Evolutionary conservation across 2,113 vertebrate genomes (phyloP).

Genomic region (Hyperoodon ampullatus): DNA sequence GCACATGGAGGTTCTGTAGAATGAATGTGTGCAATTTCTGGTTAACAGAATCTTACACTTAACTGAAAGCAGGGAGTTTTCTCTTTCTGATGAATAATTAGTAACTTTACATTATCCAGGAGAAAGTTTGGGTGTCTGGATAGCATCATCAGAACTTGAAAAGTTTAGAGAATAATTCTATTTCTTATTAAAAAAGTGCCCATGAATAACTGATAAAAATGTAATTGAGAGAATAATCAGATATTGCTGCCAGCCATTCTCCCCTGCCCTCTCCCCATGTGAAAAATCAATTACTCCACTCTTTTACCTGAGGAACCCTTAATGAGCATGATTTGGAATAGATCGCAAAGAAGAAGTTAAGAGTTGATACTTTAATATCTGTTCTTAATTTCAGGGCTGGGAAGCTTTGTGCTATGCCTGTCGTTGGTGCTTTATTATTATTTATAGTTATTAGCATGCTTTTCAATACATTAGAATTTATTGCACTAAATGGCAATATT

Average conservation of each 20-base stretch:
- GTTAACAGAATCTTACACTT: background rate
- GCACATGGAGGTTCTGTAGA: background rate
- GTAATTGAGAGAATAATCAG: conserved; percentile 71
- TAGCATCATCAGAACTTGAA: conserved; percentile 57
- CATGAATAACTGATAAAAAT: conserved; percentile 69
- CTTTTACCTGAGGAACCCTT: conserved; percentile 66
- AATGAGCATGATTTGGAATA: conserved; percentile 66
- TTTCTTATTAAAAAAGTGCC: conserved; percentile 72
- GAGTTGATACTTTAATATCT: background rate
- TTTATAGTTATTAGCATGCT: background rate
- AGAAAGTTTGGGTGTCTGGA: background rate
- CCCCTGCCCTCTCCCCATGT: background rate
- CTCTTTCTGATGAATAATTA: conserved; percentile 24
- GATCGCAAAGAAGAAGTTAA: conserved; percentile 34
- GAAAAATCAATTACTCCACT: conserved; percentile 67
- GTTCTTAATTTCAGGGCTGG: background rate
- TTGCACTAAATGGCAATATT: background rate
- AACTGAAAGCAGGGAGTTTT: background rate
- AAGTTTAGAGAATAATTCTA: conserved; percentile 61
- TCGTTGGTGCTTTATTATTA: background rate
- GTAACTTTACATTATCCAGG: background rate
- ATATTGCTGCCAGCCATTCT: conserved; percentile 64
- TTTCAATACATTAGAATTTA: conserved; percentile 12
- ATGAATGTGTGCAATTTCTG: background rate
- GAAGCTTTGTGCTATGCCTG: background rate